Evolutionary conservation across 2,888 invertebrate genomes (phyloP), one percentile per base, ranked within the genome.

Genomic region (Cheilosia urbana): DNA sequence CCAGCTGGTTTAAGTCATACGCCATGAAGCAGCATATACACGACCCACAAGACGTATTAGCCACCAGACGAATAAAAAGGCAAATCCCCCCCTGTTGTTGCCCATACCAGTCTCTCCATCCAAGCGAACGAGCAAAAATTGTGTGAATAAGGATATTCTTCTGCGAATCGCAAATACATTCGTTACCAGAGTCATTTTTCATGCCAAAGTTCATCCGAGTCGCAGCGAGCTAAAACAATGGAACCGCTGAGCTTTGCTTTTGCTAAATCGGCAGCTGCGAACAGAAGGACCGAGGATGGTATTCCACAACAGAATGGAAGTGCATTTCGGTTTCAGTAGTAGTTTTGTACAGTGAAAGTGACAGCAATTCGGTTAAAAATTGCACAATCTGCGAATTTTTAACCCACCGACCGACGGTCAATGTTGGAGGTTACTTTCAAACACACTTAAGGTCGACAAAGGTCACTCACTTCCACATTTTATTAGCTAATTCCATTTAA

Each of bases 151-250:
- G 77, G 77, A 72, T 69, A 53, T 75, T 75, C 80, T 68, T 34
- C 62, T 81, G 62, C 66, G 66, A 55, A 62, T 77, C 73, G 60
- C 68, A 82, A 81, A 83, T 77, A 78, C 72, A 78, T 87, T 87
- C 81, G 80, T 87, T 82, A 72, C 73, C 72, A 78, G 63, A 87
- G 78, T 87, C 71, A 87, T 87, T 87, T 85, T 87, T 87, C 87
- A 87, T 84, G 87, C 75, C 81, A 87, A 76, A 84, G 83, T 87
- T 87, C 84, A 87, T 87, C 82, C 82, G 73, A 81, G 66, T 68
- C 73, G 30, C 30, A 76, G 55, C 19, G 45, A 69, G 71, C 76
- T 84, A 84, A 81, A 87, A 81, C 87, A 87, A 87, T 87, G 76
- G 76, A 82, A 77, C 45, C 79, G 80, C 82, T 76, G 78, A 81